Evolutionary conservation across 2,888 invertebrate species (phyloP).

Genomic region (Lathronympha strigana): DNA sequence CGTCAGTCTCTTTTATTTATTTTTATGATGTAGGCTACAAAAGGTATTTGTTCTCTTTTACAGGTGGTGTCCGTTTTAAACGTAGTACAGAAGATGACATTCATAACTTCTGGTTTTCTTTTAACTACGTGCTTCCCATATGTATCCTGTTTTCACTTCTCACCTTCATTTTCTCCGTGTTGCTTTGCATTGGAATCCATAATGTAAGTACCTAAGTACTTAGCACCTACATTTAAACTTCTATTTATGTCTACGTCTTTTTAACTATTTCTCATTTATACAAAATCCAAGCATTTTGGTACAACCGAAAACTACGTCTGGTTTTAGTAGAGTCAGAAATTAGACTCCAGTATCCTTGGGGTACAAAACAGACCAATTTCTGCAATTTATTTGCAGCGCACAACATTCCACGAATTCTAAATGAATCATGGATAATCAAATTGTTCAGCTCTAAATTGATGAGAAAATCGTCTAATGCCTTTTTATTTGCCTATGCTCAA

Average conservation of each 20-base stretch:
- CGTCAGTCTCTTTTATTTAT: no score
- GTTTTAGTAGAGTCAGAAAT: no score
- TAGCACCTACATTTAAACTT: no score
- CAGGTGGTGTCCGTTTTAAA: not conserved
- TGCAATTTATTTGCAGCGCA: conserved; percentile 42
- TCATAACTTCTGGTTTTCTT: not conserved
- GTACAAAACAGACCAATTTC: no score
- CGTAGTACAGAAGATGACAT: not conserved
- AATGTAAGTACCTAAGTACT: no score
- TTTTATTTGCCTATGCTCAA: no score
- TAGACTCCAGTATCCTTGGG: no score
- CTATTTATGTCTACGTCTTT: not conserved
- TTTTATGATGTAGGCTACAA: no score
- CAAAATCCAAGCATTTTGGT: no score
- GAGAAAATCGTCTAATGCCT: not conserved
- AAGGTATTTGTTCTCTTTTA: no score
- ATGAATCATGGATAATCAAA: not conserved
- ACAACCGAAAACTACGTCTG: no score
- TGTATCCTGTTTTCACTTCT: not conserved
- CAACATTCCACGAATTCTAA: conserved; percentile 38
- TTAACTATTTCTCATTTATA: not conserved
- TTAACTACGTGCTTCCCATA: not conserved
- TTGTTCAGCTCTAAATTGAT: conserved; percentile 1
- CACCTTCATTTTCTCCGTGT: not conserved
- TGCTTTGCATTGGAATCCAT: not conserved